Percentiles rank a stretch among this genome's conserved stretches.
Evolutionary conservation across 2,113 vertebrate genomes (phyloP).

Genomic region (Riparia riparia): DNA sequence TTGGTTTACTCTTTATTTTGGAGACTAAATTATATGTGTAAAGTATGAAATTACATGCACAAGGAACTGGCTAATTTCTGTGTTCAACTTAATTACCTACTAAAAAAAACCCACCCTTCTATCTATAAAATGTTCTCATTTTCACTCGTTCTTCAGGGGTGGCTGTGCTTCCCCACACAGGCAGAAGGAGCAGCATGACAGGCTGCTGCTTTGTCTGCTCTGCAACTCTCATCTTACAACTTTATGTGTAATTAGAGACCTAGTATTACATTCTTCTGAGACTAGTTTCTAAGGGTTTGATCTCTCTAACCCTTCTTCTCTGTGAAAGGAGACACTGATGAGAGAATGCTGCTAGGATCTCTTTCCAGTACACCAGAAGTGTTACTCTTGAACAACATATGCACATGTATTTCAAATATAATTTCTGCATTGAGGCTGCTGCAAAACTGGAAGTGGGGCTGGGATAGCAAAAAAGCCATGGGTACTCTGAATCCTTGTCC

Average conservation of each 20-base stretch:
- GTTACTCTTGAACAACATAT: neutral
- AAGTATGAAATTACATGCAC: neutral
- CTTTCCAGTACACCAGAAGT: neutral
- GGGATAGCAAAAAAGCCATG: accelerated
- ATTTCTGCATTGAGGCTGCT: neutral
- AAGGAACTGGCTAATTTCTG: neutral
- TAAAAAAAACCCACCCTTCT: neutral
- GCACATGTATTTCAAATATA: neutral
- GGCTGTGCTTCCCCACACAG: neutral
- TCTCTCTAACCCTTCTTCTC: neutral
- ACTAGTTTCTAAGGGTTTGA: neutral
- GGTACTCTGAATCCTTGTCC: neutral
- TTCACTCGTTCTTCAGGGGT: neutral
- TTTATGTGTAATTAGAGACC: neutral
- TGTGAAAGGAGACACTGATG: neutral
- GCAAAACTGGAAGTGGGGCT: neutral
- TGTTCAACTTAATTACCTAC: neutral
- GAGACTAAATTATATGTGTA: neutral
- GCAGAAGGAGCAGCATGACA: neutral
- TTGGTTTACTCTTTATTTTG: neutral
- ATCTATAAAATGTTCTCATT: neutral
- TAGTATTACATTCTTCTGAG: neutral
- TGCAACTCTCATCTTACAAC: neutral
- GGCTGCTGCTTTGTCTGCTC: neutral
- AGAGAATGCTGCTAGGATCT: neutral